Evolutionary conservation across 2,113 vertebrate genomes (phyloP).

Genomic region (Dasyurus viverrinus): DNA sequence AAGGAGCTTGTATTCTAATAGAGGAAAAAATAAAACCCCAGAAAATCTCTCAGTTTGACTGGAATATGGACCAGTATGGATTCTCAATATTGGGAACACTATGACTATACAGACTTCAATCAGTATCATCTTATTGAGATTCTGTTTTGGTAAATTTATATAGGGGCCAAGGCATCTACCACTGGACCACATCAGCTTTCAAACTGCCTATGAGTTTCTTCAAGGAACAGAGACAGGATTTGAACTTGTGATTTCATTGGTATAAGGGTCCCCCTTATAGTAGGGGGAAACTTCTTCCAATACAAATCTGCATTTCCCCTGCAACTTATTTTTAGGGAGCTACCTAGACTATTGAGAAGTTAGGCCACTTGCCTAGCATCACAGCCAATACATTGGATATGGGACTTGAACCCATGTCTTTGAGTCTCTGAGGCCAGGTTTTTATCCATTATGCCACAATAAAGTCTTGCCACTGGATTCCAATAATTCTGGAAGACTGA

Average conservation of each 20-base stretch:
- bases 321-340: background rate
- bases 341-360: background rate
- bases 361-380: background rate
- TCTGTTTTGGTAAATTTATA: background rate
- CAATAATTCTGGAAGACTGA: background rate
- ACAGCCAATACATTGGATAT: background rate
- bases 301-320: background rate
- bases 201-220: constrained; percentile 13
- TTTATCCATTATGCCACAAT: background rate
- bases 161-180: background rate
- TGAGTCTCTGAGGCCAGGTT: background rate
- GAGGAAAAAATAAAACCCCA: background rate
- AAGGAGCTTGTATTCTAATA: background rate
- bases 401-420: background rate
- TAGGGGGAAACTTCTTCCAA: background rate
- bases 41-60: background rate
- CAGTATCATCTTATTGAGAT: background rate
- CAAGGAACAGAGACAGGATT: constrained; percentile 16
- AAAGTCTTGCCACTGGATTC: background rate
- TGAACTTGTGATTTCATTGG: background rate
- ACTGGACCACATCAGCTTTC: background rate
- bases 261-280: background rate
- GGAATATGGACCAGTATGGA: background rate
- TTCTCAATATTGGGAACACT: background rate
- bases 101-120: background rate